Base-by-base conservation (phyloP, 1,140 invertebrate species). In the Doryteuthis pealeii region DNA sequence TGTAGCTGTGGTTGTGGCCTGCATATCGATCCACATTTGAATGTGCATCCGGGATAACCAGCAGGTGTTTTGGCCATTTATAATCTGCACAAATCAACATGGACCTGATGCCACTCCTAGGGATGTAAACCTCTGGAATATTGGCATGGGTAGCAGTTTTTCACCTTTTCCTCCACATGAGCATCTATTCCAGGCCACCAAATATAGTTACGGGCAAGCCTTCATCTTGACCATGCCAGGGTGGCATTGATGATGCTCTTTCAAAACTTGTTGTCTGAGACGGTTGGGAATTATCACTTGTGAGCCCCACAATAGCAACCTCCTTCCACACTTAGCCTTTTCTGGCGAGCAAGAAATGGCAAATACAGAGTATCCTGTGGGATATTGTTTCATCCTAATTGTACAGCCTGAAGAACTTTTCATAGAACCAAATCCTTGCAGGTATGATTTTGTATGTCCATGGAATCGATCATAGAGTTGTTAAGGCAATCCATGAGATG, bases 181-280 rank as follows among this genome's bases (percentile, higher is more conserved):
- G 76, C 49, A 75, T 91, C 88, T 0, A 90, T 86, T 1, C 79
- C 79, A 10, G 86, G 86, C 89, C 89, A 91, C 89, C 88, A 91
- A 10, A 90, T 85, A 78, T 90, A 89, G 14, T 77, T 79, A 35
- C 90, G 71, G 2, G 91, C 72, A 82, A n/a, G n/a, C n/a, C n/a
- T n/a, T n/a, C n/a, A n/a, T n/a, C n/a, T n/a, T n/a, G n/a, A n/a
- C n/a, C n/a, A n/a, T n/a, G n/a, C n/a, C n/a, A n/a, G n/a, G n/a
- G n/a, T n/a, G n/a, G n/a, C n/a, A n/a, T n/a, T n/a, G n/a, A n/a
- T n/a, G n/a, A n/a, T n/a, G n/a, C n/a, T n/a, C n/a, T n/a, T n/a
- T n/a, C n/a, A n/a, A n/a, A n/a, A n/a, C n/a, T n/a, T n/a, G n/a
- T n/a, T n/a, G n/a, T n/a, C n/a, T n/a, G n/a, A n/a, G n/a, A n/a